Percentiles rank a stretch among this genome's conserved stretches.
phyloP scores from a whole-genome alignment of 2,113 vertebrate species.

The Polypterus bichir region DNA sequence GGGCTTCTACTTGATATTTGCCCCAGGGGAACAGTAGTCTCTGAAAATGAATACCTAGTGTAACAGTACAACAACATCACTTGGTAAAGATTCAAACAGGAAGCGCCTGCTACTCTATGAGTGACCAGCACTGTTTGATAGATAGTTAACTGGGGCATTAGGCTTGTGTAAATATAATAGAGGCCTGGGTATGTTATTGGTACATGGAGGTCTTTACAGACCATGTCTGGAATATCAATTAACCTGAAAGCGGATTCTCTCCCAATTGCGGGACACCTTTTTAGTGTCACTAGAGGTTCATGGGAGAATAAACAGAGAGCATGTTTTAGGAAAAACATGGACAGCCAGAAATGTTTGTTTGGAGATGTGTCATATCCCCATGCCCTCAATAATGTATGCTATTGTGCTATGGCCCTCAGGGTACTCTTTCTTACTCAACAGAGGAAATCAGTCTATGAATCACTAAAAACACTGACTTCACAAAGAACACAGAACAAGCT shows the following conservation, averaged over 20 bases:
- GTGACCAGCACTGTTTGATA: slow-evolving; percentile 9
- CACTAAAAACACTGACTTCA: slow-evolving; percentile 26
- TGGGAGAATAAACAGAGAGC: slow-evolving; percentile 52
- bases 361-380: slow-evolving; percentile 69
- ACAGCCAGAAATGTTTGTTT: slow-evolving; percentile 78
- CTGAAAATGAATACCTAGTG: slow-evolving; percentile 97
- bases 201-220: slow-evolving; percentile 77
- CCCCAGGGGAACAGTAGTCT: slow-evolving; percentile 85
- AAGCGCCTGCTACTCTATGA: slow-evolving; percentile 37
- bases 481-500: no score
- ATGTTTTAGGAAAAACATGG: slow-evolving; percentile 80
- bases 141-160: slow-evolving; percentile 66
- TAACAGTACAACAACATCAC: slow-evolving; percentile 85
- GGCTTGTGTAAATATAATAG: slow-evolving; percentile 81
- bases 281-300: slow-evolving; percentile 64
- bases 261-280: slow-evolving; percentile 34
- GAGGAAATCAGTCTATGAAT: slow-evolving; percentile 27
- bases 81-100: slow-evolving; percentile 94
- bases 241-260: slow-evolving; percentile 52
- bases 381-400: slow-evolving; percentile 44
- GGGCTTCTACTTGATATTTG: slow-evolving; percentile 91
- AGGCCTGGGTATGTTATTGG: slow-evolving; percentile 77
- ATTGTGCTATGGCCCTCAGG: slow-evolving; percentile 35
- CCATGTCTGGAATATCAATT: slow-evolving; percentile 96
- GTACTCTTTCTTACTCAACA: slow-evolving; percentile 33